These are phyloP conservation scores for Pseudanteris insignis DNA, from an alignment of 2,888 invertebrate species.

Conservation along the genomic window DNA sequence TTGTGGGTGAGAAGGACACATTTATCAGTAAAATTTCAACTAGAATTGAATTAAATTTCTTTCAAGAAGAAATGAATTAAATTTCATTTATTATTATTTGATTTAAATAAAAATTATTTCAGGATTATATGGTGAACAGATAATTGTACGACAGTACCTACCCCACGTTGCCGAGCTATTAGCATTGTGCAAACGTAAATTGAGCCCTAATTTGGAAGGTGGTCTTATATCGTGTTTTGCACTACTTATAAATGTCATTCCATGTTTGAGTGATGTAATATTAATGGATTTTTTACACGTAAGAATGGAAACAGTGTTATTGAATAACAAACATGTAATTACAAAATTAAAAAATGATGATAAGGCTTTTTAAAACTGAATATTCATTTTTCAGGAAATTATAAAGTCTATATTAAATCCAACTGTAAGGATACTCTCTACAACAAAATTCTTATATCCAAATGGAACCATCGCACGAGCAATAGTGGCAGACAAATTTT, in stretches of 20 bases:
- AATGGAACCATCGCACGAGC: constrained; percentile 79
- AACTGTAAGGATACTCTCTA: constrained; percentile 81
- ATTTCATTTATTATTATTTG: too few species aligned
- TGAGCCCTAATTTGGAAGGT: constrained; percentile 87
- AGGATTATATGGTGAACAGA: constrained; percentile 87
- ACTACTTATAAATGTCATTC: constrained; percentile 80
- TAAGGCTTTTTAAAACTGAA: too few species aligned
- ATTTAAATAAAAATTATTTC: not conserved
- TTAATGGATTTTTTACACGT: constrained; percentile 90
- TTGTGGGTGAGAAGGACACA: constrained; percentile 66
- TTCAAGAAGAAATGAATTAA: too few species aligned
- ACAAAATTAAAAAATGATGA: not conserved
- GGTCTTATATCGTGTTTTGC: constrained; percentile 86
- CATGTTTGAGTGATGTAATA: constrained; percentile 82
- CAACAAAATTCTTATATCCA: constrained; percentile 82
- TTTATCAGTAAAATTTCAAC: too few species aligned
- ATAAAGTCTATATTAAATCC: constrained; percentile 86
- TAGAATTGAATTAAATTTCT: too few species aligned
- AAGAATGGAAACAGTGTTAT: constrained; percentile 77
- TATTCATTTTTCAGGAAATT: constrained; percentile 81
- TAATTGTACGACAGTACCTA: constrained; percentile 87
- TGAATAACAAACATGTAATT: constrained; percentile 84
- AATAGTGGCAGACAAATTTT: constrained; percentile 81
- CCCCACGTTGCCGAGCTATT: constrained; percentile 89
- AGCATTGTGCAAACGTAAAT: constrained; percentile 79